Evolutionary conservation across 2,113 vertebrate genomes (phyloP).

Genomic region (Mesembrinibis cayennensis): DNA sequence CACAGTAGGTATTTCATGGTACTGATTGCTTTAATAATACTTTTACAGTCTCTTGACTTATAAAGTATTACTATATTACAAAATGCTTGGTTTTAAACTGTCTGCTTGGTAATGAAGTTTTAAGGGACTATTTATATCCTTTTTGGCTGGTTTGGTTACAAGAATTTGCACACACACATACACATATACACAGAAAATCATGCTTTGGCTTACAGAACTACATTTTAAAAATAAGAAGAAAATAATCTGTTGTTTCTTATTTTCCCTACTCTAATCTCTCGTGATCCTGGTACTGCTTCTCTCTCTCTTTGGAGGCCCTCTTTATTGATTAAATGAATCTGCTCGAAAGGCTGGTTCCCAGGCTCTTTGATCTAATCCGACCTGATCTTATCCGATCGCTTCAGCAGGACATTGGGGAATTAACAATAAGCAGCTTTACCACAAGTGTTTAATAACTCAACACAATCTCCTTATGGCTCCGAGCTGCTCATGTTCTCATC

Average conservation of each 20-base stretch:
- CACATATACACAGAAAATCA: background rate
- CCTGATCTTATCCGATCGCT: constrained; percentile 88
- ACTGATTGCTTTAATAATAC: constrained; percentile 59
- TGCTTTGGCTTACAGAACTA: constrained; percentile 40
- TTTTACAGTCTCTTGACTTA: constrained; percentile 53
- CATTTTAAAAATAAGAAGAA: constrained; percentile 16
- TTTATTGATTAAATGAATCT: constrained; percentile 93
- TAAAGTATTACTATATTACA: constrained; percentile 44
- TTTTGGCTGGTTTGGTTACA: constrained; percentile 17
- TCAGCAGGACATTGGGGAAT: constrained; percentile 86
- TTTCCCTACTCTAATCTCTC: constrained; percentile 66
- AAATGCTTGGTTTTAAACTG: constrained; percentile 53
- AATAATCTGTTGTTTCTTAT: constrained; percentile 71
- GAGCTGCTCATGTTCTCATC: constrained; percentile 84
- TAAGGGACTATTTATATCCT: constrained; percentile 26
- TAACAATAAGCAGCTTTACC: constrained; percentile 92
- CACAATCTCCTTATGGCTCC: constrained; percentile 89
- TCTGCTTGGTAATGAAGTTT: constrained; percentile 50
- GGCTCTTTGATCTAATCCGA: constrained; percentile 88
- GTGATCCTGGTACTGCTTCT: constrained; percentile 63
- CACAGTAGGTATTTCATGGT: constrained; percentile 53
- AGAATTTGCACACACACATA: background rate
- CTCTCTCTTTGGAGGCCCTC: constrained; percentile 68
- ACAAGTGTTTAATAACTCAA: constrained; percentile 93
- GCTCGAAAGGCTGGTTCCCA: constrained; percentile 82